phyloP scores from a whole-genome alignment of 2,888 invertebrate species.

The Pandemis heparana region DNA sequence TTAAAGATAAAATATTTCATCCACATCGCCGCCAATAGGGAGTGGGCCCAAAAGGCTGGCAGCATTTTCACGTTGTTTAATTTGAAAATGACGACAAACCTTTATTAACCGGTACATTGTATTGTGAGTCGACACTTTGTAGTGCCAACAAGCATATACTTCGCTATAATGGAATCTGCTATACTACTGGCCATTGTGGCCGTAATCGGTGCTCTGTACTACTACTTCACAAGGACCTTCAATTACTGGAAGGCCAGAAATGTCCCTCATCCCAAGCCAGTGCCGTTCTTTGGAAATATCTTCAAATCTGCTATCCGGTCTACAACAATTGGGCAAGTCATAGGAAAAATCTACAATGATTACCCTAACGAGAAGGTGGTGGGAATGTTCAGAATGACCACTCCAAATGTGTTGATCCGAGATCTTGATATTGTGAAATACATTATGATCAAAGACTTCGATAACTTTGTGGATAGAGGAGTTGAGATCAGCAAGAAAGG shows the following conservation, averaged over 20 bases:
- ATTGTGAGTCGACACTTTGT: neutral
- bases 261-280: slow-evolving; percentile 44
- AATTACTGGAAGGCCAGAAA: slow-evolving; percentile 47
- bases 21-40: too few species aligned
- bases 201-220: neutral
- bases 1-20: too few species aligned
- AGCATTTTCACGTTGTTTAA: too few species aligned
- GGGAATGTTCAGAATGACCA: slow-evolving; percentile 44
- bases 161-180: neutral
- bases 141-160: neutral
- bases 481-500: slow-evolving; percentile 28
- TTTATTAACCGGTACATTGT: neutral
- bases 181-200: neutral
- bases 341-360: slow-evolving; percentile 42
- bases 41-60: too few species aligned
- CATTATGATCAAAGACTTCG: slow-evolving; percentile 37
- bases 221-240: slow-evolving; percentile 18
- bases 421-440: slow-evolving; percentile 29
- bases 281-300: slow-evolving; percentile 46
- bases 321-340: slow-evolving; percentile 23
- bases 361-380: slow-evolving; percentile 47
- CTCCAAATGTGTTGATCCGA: slow-evolving; percentile 43
- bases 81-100: neutral
- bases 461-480: slow-evolving; percentile 31
- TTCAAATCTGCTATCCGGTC: slow-evolving; percentile 35